Conservation (phyloP, 2,113 vertebrate genomes). For the Nicator chloris region DNA sequence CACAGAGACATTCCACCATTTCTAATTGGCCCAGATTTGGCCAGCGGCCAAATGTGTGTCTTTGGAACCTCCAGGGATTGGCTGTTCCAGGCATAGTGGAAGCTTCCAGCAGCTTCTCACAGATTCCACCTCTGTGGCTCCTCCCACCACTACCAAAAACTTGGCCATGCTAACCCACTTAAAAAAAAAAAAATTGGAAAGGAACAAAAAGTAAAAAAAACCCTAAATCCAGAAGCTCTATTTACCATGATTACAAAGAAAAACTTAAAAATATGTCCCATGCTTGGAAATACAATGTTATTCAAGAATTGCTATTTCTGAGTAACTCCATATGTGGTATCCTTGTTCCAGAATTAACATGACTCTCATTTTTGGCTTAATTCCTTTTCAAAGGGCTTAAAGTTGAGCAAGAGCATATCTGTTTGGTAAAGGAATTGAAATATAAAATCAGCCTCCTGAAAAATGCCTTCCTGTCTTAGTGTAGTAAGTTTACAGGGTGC, state of each 20-base stretch:
- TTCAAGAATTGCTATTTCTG: background rate
- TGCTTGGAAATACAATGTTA: background rate
- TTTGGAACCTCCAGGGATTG: background rate
- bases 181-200: background rate
- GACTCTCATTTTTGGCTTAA: background rate
- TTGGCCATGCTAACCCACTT: background rate
- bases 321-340: background rate
- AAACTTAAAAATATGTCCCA: background rate
- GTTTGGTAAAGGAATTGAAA: background rate
- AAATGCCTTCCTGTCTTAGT: background rate
- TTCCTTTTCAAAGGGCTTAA: background rate
- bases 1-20: background rate
- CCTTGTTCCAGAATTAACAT: background rate
- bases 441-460: background rate
- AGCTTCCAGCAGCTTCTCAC: background rate
- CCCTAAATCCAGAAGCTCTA: background rate
- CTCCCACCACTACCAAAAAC: background rate
- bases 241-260: background rate
- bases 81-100: background rate
- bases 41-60: accelerated
- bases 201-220: background rate
- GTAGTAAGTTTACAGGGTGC: background rate
- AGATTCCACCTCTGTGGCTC: background rate
- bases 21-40: background rate
- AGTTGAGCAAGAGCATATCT: background rate